phyloP scores from a whole-genome alignment of 2,888 invertebrate species.

The Pristionchus fissidentatus region DNA sequence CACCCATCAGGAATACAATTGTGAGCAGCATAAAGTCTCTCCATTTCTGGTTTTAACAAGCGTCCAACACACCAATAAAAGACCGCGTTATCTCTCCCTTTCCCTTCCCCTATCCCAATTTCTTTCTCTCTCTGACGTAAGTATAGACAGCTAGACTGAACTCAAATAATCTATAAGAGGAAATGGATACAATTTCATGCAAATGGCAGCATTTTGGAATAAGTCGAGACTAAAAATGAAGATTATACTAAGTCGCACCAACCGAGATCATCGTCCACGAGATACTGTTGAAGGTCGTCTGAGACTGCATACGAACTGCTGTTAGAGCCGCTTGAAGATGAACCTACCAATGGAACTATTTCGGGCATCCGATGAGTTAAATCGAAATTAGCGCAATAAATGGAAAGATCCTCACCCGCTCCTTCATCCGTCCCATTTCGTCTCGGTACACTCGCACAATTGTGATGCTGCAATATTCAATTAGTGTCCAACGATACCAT shows the following conservation, averaged over 20 bases:
- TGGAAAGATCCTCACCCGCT: background rate
- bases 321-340: background rate
- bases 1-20: too few relatives aligned
- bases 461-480: slow-evolving; percentile 40
- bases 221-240: too few relatives aligned
- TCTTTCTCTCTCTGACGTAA: too few relatives aligned
- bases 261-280: slow-evolving; percentile 47
- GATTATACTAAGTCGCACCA: too few relatives aligned
- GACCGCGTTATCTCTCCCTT: background rate
- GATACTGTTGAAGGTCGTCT: slow-evolving; percentile 22
- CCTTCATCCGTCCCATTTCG: background rate
- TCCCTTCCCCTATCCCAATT: too few relatives aligned
- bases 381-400: background rate
- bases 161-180: too few relatives aligned
- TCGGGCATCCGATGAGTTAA: background rate
- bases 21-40: too few relatives aligned
- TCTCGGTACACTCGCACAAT: slow-evolving; percentile 2
- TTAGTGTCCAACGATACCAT: background rate
- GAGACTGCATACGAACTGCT: background rate
- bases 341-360: background rate
- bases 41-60: background rate
- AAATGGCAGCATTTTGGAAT: too few relatives aligned
- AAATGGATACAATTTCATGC: too few relatives aligned
- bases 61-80: background rate
- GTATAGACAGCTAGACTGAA: too few relatives aligned